A percentile compares a stretch with the other conserved stretches of the same genome.
Conservation (phyloP, 2,888 invertebrate species). For the Rugalucina vietnamica region DNA sequence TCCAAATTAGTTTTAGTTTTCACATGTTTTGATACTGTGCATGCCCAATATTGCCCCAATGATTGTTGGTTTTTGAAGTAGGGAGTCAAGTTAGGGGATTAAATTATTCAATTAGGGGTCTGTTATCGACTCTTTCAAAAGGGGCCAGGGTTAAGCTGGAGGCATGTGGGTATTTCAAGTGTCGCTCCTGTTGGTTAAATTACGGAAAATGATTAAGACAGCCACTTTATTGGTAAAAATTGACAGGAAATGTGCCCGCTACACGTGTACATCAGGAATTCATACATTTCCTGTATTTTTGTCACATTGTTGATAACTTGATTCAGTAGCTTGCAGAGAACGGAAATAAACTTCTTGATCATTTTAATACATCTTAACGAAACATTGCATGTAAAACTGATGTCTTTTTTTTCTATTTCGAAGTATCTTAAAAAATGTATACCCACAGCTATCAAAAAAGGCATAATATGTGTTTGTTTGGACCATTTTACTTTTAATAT, state of each 20-base stretch:
- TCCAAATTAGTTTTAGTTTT: neutral
- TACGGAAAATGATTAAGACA: too few species aligned
- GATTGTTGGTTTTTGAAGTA: conserved; percentile 7
- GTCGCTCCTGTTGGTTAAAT: neutral
- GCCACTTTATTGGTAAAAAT: too few species aligned
- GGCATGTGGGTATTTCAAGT: neutral
- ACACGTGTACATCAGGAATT: too few species aligned
- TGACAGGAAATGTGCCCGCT: too few species aligned
- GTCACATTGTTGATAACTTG: too few species aligned
- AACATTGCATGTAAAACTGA: too few species aligned
- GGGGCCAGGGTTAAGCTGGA: neutral
- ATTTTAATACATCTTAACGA: neutral
- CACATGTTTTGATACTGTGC: neutral
- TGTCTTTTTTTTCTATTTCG: too few species aligned
- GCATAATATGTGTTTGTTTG: too few species aligned
- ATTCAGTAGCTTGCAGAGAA: neutral
- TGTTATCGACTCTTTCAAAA: neutral
- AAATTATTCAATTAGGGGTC: neutral
- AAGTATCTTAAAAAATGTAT: too few species aligned
- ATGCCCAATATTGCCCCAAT: neutral
- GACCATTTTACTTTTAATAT: too few species aligned
- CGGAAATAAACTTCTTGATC: neutral
- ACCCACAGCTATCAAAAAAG: too few species aligned
- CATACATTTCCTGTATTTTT: too few species aligned
- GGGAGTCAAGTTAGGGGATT: neutral